These are phyloP conservation scores for Salvator merianae DNA, from an alignment of 2,113 vertebrate genomes.

Conservation along the genomic window DNA sequence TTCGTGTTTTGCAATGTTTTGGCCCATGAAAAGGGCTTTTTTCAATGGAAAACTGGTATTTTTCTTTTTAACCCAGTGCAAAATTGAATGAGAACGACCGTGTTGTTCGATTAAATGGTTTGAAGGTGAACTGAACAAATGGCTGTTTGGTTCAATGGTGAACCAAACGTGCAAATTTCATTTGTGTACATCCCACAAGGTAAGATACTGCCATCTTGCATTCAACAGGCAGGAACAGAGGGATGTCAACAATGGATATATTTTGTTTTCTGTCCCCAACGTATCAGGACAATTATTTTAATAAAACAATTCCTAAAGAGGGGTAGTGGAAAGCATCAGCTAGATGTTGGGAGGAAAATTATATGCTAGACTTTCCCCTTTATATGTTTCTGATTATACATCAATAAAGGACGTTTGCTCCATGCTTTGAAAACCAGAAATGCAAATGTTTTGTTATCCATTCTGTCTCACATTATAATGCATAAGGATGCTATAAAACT, in stretches of 20 bases:
- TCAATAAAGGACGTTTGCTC: constrained; percentile 34
- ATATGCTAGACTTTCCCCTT: constrained; percentile 8
- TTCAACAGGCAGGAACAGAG: constrained; percentile 8
- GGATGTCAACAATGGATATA: not conserved
- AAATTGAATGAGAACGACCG: no score
- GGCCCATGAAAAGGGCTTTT: no score
- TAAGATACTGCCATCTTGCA: constrained; percentile 14
- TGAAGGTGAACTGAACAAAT: no score
- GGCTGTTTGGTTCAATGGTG: no score
- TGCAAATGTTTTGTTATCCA: not conserved
- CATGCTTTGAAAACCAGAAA: not conserved
- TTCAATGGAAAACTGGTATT: no score
- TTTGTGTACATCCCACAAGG: no score
- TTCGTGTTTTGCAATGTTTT: no score
- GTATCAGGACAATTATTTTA: not conserved
- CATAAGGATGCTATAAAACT: not conserved
- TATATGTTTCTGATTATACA: not conserved
- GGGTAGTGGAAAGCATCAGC: constrained; percentile 17
- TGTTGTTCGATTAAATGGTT: no score
- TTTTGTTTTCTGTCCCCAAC: constrained; percentile 3
- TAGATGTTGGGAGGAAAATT: constrained; percentile 31
- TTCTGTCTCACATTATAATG: constrained; percentile 30
- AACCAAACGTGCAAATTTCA: no score
- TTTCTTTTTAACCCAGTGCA: no score
- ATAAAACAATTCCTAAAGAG: constrained; percentile 24